Evolutionary conservation across 2,797 vertebrate species (phyloP).

Genomic region (Mycteria americana): DNA sequence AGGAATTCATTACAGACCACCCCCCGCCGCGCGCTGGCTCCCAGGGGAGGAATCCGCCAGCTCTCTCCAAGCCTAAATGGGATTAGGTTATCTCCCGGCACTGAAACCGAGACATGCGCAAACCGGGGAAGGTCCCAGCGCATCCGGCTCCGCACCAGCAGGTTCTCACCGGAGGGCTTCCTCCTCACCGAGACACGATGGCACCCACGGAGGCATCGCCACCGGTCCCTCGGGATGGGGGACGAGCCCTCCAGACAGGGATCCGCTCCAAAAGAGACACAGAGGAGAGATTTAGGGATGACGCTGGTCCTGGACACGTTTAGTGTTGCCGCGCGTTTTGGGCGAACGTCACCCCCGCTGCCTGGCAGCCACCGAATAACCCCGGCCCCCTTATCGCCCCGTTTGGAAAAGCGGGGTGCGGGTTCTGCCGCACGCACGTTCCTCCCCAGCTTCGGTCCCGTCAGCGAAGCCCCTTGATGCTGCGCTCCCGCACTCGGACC

Average conservation of each 20-base stretch:
- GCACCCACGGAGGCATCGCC: fast-evolving
- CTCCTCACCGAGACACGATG: fast-evolving
- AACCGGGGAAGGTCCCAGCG: background rate
- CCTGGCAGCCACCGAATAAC: fast-evolving
- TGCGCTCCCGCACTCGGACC: background rate
- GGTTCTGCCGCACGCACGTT: fast-evolving
- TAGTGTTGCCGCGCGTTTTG: fast-evolving
- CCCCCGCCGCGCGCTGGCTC: background rate
- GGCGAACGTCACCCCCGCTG: fast-evolving
- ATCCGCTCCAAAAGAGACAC: fast-evolving
- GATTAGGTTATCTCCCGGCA: slow-evolving; percentile 41
- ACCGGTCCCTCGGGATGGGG: fast-evolving
- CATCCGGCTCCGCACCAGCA: background rate
- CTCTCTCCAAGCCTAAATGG: slow-evolving; percentile 25
- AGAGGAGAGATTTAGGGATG: fast-evolving
- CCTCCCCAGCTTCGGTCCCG: background rate
- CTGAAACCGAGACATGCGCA: background rate
- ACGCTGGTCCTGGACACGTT: fast-evolving
- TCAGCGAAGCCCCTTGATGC: background rate
- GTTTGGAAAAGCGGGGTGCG: background rate
- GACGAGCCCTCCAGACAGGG: background rate
- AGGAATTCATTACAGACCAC: slow-evolving; percentile 56
- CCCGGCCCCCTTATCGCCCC: fast-evolving
- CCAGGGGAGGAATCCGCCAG: slow-evolving; percentile 37
- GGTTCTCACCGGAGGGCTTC: background rate